phyloP scores from a whole-genome alignment of 2,888 invertebrate species.

The Heliconius ethilla region DNA sequence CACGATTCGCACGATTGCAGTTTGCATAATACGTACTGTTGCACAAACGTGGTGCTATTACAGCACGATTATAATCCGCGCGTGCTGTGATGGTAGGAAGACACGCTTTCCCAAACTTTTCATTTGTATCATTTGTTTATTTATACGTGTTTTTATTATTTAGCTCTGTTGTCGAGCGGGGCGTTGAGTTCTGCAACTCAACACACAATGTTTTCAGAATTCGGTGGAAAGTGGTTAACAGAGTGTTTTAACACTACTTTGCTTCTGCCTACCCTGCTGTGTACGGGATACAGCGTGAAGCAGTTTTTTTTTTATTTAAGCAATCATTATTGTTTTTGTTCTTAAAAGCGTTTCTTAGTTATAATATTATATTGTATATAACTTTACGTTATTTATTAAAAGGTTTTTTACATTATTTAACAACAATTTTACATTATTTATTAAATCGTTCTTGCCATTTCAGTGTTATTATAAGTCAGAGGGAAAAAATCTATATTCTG shows the following conservation, averaged over 20 bases:
- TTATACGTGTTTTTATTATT: background rate
- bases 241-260: too few relatives aligned
- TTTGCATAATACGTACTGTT: slow-evolving; percentile 68
- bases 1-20: slow-evolving; percentile 72
- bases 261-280: too few relatives aligned
- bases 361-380: background rate
- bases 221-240: too few relatives aligned
- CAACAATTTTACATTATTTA: background rate
- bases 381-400: background rate
- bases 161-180: background rate
- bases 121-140: slow-evolving; percentile 46
- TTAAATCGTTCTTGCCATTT: slow-evolving; percentile 8
- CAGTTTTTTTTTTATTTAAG: too few relatives aligned
- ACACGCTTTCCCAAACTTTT: slow-evolving; percentile 69
- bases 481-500: slow-evolving; percentile 27
- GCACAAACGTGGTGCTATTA: slow-evolving; percentile 71
- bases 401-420: too few relatives aligned
- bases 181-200: too few relatives aligned
- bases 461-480: slow-evolving; percentile 18
- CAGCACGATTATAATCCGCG: slow-evolving; percentile 72
- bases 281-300: too few relatives aligned
- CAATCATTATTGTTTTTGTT: too few relatives aligned
- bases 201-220: too few relatives aligned
- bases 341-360: background rate
- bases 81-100: slow-evolving; percentile 72